Evolutionary conservation across 2,797 vertebrate genomes (phyloP).

Genomic region (Hipposideros larvatus): DNA sequence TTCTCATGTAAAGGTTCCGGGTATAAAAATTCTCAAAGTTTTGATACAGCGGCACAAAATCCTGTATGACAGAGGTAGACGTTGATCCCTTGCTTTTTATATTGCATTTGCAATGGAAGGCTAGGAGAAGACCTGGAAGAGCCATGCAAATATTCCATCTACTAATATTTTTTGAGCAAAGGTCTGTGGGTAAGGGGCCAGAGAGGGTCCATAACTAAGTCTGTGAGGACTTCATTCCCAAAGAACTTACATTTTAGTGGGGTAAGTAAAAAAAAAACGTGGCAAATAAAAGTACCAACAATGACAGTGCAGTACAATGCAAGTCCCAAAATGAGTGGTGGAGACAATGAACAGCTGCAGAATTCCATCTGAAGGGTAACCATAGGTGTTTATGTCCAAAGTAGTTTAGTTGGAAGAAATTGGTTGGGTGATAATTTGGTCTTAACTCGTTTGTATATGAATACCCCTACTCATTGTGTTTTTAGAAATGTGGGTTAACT

Average conservation of each 20-base stretch:
- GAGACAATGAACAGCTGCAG: neutral
- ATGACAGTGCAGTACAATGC: neutral
- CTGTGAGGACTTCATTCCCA: neutral
- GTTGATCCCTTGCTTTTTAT: neutral
- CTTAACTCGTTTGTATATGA: neutral
- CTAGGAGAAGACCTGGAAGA: neutral
- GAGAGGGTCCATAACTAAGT: neutral
- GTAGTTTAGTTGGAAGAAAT: neutral
- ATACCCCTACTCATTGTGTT: neutral
- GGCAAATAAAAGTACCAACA: neutral
- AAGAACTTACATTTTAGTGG: neutral
- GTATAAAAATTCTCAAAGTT: slow-evolving; percentile 98
- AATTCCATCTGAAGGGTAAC: neutral
- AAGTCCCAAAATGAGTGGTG: neutral
- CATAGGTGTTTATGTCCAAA: neutral
- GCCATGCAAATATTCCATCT: neutral
- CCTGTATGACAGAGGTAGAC: slow-evolving; percentile 88
- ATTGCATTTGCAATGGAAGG: neutral
- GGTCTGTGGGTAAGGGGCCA: neutral
- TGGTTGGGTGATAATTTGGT: neutral
- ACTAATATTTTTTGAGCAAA: neutral
- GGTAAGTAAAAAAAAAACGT: neutral
- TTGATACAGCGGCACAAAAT: slow-evolving; percentile 97
- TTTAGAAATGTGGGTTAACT: neutral
- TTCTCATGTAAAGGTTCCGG: slow-evolving; percentile 96